These are phyloP conservation scores for Sipha maydis DNA, from an alignment of 2,888 invertebrate genomes.

Conservation along the genomic window DNA sequence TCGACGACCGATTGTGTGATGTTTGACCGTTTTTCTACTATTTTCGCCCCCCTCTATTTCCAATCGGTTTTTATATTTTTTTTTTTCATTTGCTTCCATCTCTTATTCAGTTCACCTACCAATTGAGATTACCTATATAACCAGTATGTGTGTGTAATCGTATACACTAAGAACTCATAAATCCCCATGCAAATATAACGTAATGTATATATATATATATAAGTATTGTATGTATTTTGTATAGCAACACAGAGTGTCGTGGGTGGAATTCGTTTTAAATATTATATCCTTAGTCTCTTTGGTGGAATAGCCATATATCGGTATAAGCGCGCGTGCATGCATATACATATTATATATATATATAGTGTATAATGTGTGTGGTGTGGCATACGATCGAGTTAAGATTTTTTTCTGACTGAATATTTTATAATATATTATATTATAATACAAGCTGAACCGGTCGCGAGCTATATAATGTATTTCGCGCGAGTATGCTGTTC, in stretches of 20 bases:
- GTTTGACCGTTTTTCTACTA: constrained; percentile 29
- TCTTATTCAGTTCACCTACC: neutral
- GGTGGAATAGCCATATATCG: neutral
- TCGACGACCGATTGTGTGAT: constrained; percentile 51
- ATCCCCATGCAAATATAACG: constrained; percentile 34
- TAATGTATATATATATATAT: neutral
- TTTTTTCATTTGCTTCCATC: neutral
- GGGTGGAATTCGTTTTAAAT: constrained; percentile 54
- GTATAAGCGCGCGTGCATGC: neutral
- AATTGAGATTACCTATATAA: too few species aligned
- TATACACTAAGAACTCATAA: constrained; percentile 7
- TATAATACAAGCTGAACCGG: constrained; percentile 15
- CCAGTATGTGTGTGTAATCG: neutral
- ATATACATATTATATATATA: neutral
- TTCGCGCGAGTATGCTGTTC: constrained; percentile 1
- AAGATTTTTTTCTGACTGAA: constrained; percentile 24
- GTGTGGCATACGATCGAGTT: constrained; percentile 24
- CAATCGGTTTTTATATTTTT: constrained; percentile 12
- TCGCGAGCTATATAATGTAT: constrained; percentile 15
- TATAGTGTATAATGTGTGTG: neutral
- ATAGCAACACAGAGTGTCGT: constrained; percentile 10
- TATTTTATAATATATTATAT: constrained; percentile 42
- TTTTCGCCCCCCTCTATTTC: neutral
- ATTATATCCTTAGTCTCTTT: constrained; percentile 6
- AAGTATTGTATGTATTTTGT: too few species aligned